Conservation (phyloP, 2,888 invertebrate genomes). For the Xestia xanthographa region DNA sequence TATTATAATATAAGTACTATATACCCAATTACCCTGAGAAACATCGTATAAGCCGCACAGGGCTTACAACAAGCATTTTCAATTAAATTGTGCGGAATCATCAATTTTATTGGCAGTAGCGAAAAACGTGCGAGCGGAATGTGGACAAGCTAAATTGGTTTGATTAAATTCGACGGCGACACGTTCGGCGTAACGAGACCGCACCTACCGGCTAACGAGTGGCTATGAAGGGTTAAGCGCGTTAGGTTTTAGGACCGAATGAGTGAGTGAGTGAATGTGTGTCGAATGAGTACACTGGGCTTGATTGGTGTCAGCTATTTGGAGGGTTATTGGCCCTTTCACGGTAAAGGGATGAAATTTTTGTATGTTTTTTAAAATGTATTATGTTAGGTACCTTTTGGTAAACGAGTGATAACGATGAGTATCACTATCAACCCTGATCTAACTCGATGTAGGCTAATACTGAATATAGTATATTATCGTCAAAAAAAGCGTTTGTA, state of each 20-base stretch:
- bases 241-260: slow-evolving; percentile 53
- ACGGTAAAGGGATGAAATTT: slow-evolving; percentile 6
- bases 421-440: background rate
- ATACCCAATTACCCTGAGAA: slow-evolving; percentile 40
- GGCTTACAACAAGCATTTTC: slow-evolving; percentile 49
- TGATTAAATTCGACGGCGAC: slow-evolving; percentile 65
- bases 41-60: slow-evolving; percentile 26
- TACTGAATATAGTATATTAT: too few relatives aligned
- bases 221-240: slow-evolving; percentile 48
- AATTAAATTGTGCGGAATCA: slow-evolving; percentile 62
- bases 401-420: background rate
- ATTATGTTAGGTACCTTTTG: background rate
- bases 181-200: slow-evolving; percentile 66
- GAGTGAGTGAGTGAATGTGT: slow-evolving; percentile 43
- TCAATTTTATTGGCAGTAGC: slow-evolving; percentile 58
- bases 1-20: background rate
- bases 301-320: slow-evolving; percentile 35
- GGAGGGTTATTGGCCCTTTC: slow-evolving; percentile 40
- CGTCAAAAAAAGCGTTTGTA: background rate
- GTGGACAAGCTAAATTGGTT: slow-evolving; percentile 64
- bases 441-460: background rate
- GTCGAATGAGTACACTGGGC: slow-evolving; percentile 35
- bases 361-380: background rate
- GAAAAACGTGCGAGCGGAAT: slow-evolving; percentile 55
- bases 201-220: slow-evolving; percentile 59